A percentile compares a stretch with the other conserved stretches of the same genome.
These are phyloP conservation scores for Smithornis capensis DNA, from an alignment of 2,113 vertebrate genomes.

Conservation along the genomic window DNA sequence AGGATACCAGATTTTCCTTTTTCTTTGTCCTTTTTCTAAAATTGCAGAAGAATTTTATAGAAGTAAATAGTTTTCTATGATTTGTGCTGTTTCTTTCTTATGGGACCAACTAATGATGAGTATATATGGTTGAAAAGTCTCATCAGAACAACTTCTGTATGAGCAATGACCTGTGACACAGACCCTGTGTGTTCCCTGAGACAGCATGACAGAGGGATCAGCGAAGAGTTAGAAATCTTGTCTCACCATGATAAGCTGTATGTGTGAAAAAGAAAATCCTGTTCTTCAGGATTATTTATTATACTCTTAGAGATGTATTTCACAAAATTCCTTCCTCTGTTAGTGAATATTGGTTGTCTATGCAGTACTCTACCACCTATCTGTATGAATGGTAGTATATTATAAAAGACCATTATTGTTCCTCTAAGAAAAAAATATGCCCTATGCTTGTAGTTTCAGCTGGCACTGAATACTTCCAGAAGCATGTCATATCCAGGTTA, in stretches of 20 bases:
- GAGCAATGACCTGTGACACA: not conserved
- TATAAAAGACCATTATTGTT: not conserved
- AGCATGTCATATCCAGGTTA: not conserved
- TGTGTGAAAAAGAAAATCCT: not conserved
- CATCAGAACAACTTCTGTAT: not conserved
- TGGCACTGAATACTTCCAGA: not conserved
- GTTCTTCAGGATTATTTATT: not conserved
- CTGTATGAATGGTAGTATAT: not conserved
- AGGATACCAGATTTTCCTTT: not conserved
- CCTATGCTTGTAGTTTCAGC: not conserved
- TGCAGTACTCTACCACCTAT: not conserved
- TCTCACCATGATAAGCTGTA: not conserved
- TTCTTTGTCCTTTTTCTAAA: not conserved
- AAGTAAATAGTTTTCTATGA: not conserved
- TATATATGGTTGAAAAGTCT: not conserved
- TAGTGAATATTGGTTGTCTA: not conserved
- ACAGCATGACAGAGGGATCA: not conserved
- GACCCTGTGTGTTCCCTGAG: not conserved
- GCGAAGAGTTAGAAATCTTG: not conserved
- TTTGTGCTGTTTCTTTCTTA: not conserved
- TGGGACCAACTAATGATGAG: not conserved
- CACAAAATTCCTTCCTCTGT: not conserved
- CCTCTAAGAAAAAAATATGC: not conserved
- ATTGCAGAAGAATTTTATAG: not conserved
- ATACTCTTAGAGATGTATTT: not conserved